Base-by-base conservation (phyloP, 2,113 vertebrate species). In the Nycticorax nycticorax region DNA sequence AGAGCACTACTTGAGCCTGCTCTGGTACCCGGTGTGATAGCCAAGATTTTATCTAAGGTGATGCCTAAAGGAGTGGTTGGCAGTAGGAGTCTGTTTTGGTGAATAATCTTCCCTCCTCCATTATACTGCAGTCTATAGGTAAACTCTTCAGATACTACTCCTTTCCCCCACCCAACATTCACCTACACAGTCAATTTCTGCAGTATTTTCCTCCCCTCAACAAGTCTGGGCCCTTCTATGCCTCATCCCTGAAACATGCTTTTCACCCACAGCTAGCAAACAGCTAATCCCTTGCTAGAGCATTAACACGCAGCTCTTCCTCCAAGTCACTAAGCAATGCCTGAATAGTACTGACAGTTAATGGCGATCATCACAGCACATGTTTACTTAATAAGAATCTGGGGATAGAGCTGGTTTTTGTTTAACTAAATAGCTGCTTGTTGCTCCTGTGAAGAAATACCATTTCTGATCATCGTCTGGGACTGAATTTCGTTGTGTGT, bases 111-210 rank as follows among this genome's bases (percentile, higher is more conserved):
- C 26, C 68, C 85, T 94, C 78, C 48, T 45, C 53, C 8, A 3
- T 64, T 86, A 17, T 7, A 20, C 19, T 89, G 53, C 59, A 83
- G 72, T 77, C 82, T 88, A 7, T 62, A 84, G 72, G 83, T 80
- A 79, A 93, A 78, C 43, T 73, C 59, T 73, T 81, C 79, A 87
- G 35, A 60, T 87, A 43, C 92, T 7, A 3, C 35, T 88, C 57
- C 63, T 88, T 81, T 77, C 33, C 52, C 56, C 60, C 88, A 56
- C 76, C 68, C 80, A 39, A 5, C 27, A 4, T 37, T 93, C 69
- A 91, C 88, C 92, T 93, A 87, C 91, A 89, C 83, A 92, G 59
- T 60, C 86, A 79, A 78, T 93, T 92, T 69, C 66, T 93, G 69
- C 57, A 91, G n/a, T 45, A 14, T 88, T 66, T 50, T 92, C 69